Evolutionary conservation across 2,113 vertebrate genomes (phyloP), one percentile per base, ranked within the genome.

Genomic region (Anoplopoma fimbria): DNA sequence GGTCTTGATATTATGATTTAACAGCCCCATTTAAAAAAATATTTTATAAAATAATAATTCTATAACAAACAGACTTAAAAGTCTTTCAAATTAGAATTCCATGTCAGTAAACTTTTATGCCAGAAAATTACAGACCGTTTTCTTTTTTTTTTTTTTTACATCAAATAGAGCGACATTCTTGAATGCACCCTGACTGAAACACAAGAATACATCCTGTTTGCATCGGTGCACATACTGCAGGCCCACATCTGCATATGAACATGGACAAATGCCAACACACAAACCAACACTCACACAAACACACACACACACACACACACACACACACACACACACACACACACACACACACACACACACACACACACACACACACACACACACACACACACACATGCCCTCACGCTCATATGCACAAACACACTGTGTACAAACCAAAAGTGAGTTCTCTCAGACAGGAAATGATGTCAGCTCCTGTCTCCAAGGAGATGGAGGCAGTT

Each of bases 401-500:
- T 68, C 79, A 36, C 67, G 61, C 76, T 84, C 65, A 69, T 75
- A 69, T 31, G 10, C 84, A 87, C 80, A 88, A 74, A 93, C 87
- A 91, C 90, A 93, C 82, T 77, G 82, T 93, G 90, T 90, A 92
- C 87, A 90, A 93, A 91, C 88, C 86, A 89, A 94, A 93, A 94
- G 89, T 87, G 87, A 95, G 91, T 95, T 93, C 92, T 95, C 91
- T 91, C 88, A 93, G 91, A 94, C 94, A 92, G 95, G 94, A 95
- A 95, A 91, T 95, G 94, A 95, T 95, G 95, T 95, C 93, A 94
- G 87, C 65, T 92, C 92, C 93, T 91, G 94, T 95, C 95, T 95
- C 95, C 94, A 95, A 95, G 95, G 94, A 94, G 95, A 95, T 94
- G 91, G 92, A 94, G 93, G 92, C 93, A 94, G 95, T 95, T 95